A percentile compares a stretch with the other conserved stretches of the same genome.
phyloP scores from a whole-genome alignment of 2,113 vertebrate genomes.

The Prietella phreatophila region DNA sequence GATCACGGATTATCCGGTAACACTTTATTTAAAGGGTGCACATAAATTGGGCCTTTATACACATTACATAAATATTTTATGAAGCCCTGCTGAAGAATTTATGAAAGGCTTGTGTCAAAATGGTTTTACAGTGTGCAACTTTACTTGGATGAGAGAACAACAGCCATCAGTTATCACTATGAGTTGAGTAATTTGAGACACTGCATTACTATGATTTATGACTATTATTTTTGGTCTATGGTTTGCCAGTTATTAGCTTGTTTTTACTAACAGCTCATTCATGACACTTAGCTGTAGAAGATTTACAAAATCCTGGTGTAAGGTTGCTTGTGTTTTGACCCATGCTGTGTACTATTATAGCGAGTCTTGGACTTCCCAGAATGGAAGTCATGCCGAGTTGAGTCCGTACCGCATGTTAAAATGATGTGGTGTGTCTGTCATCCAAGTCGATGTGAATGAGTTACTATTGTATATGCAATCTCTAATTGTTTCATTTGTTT shows the following conservation, averaged over 20 bases:
- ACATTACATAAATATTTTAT: neutral
- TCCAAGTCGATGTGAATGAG: neutral
- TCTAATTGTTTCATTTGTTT: neutral
- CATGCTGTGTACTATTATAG: neutral
- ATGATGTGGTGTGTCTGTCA: neutral
- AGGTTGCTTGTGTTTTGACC: neutral
- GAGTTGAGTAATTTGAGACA: neutral
- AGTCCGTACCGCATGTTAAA: neutral
- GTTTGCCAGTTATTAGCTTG: neutral
- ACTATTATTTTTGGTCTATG: neutral
- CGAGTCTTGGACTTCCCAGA: neutral
- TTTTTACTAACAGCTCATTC: neutral
- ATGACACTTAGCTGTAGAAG: neutral
- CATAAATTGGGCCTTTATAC: neutral
- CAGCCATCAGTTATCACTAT: neutral
- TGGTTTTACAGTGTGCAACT: neutral
- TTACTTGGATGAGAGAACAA: neutral
- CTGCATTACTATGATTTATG: no score
- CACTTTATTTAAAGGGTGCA: neutral
- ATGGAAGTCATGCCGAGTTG: neutral
- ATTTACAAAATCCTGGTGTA: neutral
- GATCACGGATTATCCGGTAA: neutral
- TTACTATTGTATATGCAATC: neutral
- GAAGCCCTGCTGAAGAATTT: neutral
- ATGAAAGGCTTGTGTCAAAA: neutral